Base-by-base conservation (phyloP, 2,113 vertebrate species). In the Notiomystis cincta region DNA sequence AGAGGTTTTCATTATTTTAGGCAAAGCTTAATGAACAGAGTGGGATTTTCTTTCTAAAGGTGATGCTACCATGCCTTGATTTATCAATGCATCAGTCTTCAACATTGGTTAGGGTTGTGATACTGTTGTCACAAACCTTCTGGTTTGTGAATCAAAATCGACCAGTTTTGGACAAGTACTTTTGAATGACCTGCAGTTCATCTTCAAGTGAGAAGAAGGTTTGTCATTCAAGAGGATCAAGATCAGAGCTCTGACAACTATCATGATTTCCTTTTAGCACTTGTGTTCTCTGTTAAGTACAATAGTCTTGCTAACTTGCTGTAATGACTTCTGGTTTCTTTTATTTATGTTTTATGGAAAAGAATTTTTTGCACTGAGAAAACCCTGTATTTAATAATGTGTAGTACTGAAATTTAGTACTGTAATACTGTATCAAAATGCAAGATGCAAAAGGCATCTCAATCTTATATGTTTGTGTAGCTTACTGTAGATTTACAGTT, bases 21-120 rank as follows among this genome's bases (percentile, higher is more conserved):
- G 9, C 8, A 56, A 75, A 57, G 3, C 18, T 69, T 48, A 45
- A 28, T 33, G 1, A 79, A 56, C 8, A 22, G 3, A 5, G 14
- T 60, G 7, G 13, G 4, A 25, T 28, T 61, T 81, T 72, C n/a
- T 53, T 85, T 65, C 25, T 65, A 42, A 73, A 56, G 4, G 5
- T 40, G 13, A 20, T 40, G 9, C 11, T 80, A 61, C 20, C 1
- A 24, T 33, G 21, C 6, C 33, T 81, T 82, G 35, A 61, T 78
- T 89, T 83, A 53, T 60, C 0, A 0, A 48, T 67, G 10, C 3
- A 56, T 64, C 12, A 21, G 13, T 60, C 30, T 47, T 77, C n/a
- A n/a, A n/a, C n/a, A n/a, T n/a, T n/a, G n/a, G n/a, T n/a, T n/a
- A n/a, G n/a, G n/a, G n/a, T n/a, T n/a, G n/a, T n/a, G n/a, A n/a